phyloP scores from a whole-genome alignment of 2,113 vertebrate genomes.

The Aptenodytes forsteri region DNA sequence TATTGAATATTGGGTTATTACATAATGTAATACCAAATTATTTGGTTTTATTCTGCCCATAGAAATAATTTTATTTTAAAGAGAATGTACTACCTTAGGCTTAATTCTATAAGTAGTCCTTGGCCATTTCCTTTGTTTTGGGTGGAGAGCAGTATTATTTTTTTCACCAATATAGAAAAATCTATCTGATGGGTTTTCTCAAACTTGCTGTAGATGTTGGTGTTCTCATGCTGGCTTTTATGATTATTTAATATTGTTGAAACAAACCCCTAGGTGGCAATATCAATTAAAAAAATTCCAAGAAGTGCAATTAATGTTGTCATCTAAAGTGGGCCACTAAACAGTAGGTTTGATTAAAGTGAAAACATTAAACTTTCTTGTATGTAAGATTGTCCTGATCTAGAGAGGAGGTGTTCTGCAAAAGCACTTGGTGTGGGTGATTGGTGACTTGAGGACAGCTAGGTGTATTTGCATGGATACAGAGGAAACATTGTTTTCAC shows the following conservation, averaged over 20 bases:
- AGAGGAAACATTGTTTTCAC: neutral
- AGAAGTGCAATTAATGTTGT: neutral
- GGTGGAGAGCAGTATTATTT: neutral
- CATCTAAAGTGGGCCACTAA: neutral
- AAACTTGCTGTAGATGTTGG: neutral
- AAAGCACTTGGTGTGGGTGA: neutral
- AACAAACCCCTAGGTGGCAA: conserved; percentile 59
- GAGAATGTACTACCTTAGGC: neutral
- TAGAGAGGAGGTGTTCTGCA: neutral
- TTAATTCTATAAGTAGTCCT: neutral
- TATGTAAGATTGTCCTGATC: neutral
- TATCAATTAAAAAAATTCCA: conserved; percentile 25
- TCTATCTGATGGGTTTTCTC: neutral
- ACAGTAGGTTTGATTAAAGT: neutral
- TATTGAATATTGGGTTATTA: neutral
- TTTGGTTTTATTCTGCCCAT: neutral
- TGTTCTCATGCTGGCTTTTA: neutral
- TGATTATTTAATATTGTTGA: neutral
- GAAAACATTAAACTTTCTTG: neutral
- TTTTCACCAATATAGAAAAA: neutral
- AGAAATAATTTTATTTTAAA: neutral
- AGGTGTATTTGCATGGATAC: neutral
- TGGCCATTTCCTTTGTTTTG: neutral
- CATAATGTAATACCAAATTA: neutral
- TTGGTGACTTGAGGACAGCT: neutral